These are phyloP conservation scores for Lymantria monacha DNA, from an alignment of 2,888 invertebrate genomes.

Conservation along the genomic window DNA sequence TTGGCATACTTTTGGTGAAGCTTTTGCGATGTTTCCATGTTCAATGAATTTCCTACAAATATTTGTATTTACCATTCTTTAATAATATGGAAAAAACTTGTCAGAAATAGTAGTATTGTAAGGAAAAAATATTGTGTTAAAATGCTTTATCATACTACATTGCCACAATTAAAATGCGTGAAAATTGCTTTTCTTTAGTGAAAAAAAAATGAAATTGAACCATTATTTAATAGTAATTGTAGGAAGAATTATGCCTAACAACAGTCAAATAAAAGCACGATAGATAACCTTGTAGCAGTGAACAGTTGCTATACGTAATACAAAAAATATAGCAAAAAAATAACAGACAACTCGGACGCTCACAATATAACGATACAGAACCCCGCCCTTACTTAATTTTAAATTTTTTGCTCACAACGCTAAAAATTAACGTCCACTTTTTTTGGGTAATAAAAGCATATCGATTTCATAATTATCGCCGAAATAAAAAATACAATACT, in stretches of 20 bases:
- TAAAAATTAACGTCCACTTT: conserved; percentile 43
- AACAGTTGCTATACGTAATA: conserved; percentile 62
- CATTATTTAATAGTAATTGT: background rate
- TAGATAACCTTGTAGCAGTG: conserved; percentile 68
- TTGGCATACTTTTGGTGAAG: too few species aligned
- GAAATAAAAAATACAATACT: conserved; percentile 20
- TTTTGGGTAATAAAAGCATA: conserved; percentile 34
- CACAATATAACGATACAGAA: conserved; percentile 69
- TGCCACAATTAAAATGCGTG: too few species aligned
- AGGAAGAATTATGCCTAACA: conserved; percentile 38
- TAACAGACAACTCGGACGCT: conserved; percentile 55
- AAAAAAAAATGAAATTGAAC: background rate
- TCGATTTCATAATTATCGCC: conserved; percentile 50
- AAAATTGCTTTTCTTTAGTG: too few species aligned
- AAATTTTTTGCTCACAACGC: conserved; percentile 48
- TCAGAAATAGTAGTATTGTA: too few species aligned
- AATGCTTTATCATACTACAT: too few species aligned
- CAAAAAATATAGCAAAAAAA: conserved; percentile 71
- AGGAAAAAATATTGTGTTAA: too few species aligned
- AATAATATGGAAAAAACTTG: too few species aligned
- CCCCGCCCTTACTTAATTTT: conserved; percentile 65
- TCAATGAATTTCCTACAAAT: too few species aligned
- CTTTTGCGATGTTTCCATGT: too few species aligned
- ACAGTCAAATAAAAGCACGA: conserved; percentile 48
- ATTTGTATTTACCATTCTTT: too few species aligned